Percentiles rank a stretch among this genome's conserved stretches.
Conservation (phyloP, 2,888 invertebrate genomes). For the Sinodicranocentrus sp. region DNA sequence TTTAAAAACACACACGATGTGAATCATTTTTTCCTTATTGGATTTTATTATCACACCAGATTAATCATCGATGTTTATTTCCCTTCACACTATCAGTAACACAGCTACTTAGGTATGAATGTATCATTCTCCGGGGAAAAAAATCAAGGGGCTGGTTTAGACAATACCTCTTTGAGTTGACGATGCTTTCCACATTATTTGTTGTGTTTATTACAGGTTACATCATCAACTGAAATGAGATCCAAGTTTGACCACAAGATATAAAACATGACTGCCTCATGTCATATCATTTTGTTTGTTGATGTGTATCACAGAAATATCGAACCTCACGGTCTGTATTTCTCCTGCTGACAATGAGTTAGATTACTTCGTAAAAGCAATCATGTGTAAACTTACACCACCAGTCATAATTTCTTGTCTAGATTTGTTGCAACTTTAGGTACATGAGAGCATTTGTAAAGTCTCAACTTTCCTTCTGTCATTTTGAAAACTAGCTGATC, state of each 20-base stretch:
- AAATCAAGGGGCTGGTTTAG: too few relatives aligned
- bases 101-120: too few relatives aligned
- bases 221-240: conserved; percentile 21
- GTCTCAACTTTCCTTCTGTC: not conserved
- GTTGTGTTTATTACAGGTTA: conserved; percentile 7
- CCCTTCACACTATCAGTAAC: not conserved
- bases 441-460: not conserved
- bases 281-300: too few relatives aligned
- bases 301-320: too few relatives aligned
- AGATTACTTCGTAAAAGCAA: too few relatives aligned
- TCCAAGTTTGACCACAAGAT: not conserved
- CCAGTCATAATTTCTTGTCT: too few relatives aligned
- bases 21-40: not conserved
- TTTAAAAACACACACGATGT: not conserved
- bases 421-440: too few relatives aligned
- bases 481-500: conserved; percentile 25
- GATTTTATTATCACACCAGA: conserved; percentile 5
- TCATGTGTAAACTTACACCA: too few relatives aligned
- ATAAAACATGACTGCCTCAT: not conserved
- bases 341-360: not conserved
- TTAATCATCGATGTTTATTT: conserved; percentile 17
- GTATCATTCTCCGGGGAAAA: too few relatives aligned
- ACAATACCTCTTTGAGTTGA: too few relatives aligned
- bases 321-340: too few relatives aligned
- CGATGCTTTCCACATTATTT: not conserved